Conservation (phyloP, 2,113 vertebrate species). For the Equus quagga region DNA sequence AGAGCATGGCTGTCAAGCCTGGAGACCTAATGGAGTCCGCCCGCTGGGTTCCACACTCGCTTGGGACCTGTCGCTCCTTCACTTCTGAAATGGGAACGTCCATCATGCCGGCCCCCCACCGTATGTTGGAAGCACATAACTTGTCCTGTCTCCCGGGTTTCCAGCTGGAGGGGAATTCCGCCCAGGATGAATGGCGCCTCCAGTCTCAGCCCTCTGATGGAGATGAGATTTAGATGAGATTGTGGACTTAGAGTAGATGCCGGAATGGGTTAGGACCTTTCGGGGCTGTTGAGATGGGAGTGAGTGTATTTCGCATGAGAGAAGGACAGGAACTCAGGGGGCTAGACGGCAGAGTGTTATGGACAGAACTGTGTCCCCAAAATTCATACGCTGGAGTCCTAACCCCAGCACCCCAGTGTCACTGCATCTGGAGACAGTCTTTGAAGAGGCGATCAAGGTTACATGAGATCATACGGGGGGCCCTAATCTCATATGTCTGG, state of each 20-base stretch:
- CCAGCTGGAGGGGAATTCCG: not conserved
- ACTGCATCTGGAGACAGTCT: not conserved
- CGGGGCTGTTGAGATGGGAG: not conserved
- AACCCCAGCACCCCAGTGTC: not conserved
- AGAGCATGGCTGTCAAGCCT: accelerated
- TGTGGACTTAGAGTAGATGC: too few relatives aligned
- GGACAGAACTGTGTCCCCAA: not conserved
- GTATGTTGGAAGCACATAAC: not conserved
- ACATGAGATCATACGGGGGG: not conserved
- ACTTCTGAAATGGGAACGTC: too few relatives aligned
- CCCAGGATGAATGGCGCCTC: not conserved
- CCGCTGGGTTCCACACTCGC: too few relatives aligned
- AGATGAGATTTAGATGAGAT: not conserved
- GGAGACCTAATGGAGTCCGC: not conserved
- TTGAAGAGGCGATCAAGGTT: not conserved
- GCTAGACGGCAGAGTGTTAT: not conserved
- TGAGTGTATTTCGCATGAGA: not conserved
- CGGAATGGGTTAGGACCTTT: not conserved
- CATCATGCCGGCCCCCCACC: not conserved
- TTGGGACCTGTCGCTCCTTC: not conserved
- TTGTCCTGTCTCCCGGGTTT: not conserved
- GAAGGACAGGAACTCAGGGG: not conserved
- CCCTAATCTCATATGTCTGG: not conserved
- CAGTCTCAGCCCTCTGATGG: not conserved
- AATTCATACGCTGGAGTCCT: not conserved